Evolutionary conservation across 2,888 invertebrate genomes (phyloP).

Genomic region (Pristionchus japonicus): DNA sequence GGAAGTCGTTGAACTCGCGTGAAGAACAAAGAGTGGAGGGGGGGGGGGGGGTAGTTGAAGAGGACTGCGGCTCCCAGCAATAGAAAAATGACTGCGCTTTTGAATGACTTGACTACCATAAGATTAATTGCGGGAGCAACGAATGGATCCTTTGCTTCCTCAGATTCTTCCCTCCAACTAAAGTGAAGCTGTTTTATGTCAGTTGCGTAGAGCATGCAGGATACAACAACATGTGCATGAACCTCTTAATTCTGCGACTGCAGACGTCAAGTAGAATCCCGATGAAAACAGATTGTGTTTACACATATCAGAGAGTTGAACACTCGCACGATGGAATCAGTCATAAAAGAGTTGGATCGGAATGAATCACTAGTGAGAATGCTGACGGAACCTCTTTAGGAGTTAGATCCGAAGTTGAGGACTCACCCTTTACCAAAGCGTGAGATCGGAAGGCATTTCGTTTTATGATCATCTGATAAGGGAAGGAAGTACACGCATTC

Average conservation of each 20-base stretch:
- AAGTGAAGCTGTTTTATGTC: background rate
- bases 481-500: background rate
- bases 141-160: background rate
- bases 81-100: background rate
- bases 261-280: background rate
- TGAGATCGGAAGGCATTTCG: background rate
- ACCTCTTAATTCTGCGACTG: background rate
- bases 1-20: background rate
- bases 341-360: background rate
- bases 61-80: background rate
- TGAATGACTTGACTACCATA: background rate
- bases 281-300: background rate
- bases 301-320: background rate
- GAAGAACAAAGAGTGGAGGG: background rate
- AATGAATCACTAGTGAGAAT: constrained; percentile 11
- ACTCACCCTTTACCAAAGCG: background rate
- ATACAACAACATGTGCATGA: background rate
- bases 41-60: background rate
- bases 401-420: background rate
- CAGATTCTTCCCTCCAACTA: background rate
- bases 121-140: background rate
- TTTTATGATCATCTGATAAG: background rate
- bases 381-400: background rate
- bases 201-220: background rate
- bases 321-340: background rate